These are phyloP conservation scores for Diplazon laetatorius DNA, from an alignment of 2,888 invertebrate genomes.

Conservation along the genomic window DNA sequence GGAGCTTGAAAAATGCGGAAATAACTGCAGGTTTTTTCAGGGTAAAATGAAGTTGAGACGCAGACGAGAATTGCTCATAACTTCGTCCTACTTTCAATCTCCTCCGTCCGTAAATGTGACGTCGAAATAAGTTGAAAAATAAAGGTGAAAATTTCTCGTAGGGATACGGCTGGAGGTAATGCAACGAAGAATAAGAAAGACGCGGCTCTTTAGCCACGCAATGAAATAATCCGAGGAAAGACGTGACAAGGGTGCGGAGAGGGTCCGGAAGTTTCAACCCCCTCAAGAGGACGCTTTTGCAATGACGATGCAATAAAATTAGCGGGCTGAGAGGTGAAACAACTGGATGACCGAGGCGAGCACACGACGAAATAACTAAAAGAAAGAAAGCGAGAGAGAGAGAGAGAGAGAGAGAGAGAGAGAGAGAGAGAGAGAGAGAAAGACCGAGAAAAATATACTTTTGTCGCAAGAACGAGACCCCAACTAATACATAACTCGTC, in stretches of 20 bases:
- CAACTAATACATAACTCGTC: not conserved
- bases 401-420: not conserved
- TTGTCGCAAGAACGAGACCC: not conserved
- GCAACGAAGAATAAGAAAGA: not conserved
- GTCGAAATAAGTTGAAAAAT: too few relatives aligned
- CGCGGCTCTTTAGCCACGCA: conserved; percentile 42
- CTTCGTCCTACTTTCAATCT: too few relatives aligned
- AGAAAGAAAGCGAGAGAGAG: conserved; percentile 12
- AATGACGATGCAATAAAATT: conserved; percentile 47
- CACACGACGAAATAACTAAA: too few relatives aligned
- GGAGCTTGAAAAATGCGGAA: too few relatives aligned
- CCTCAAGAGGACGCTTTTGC: conserved; percentile 21
- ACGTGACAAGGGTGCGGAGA: not conserved
- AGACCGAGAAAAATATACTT: too few relatives aligned
- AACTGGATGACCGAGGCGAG: conserved; percentile 23
- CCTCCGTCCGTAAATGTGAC: too few relatives aligned
- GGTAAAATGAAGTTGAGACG: too few relatives aligned
- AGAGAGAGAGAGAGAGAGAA: too few relatives aligned
- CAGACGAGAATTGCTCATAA: too few relatives aligned
- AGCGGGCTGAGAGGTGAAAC: conserved; percentile 41
- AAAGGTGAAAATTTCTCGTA: too few relatives aligned
- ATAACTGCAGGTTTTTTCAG: too few relatives aligned
- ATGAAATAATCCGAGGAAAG: conserved; percentile 48
- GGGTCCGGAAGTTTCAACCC: not conserved
- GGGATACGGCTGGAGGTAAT: not conserved